Conservation (phyloP, 2,888 invertebrate genomes). For the Agonum fuliginosum region DNA sequence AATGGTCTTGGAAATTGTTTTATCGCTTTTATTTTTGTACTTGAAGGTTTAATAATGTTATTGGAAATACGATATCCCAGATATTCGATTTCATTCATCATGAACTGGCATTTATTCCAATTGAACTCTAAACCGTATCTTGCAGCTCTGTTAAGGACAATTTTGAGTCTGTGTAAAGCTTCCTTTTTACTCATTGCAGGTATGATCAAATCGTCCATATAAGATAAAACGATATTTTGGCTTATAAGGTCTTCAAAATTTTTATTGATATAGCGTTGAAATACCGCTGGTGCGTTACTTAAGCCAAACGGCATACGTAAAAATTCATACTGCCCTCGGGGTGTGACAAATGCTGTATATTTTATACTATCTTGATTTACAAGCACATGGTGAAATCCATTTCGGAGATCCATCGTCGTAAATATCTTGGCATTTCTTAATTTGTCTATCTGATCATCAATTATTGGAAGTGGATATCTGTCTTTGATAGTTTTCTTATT, state of each 20-base stretch:
- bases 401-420: conserved; percentile 62
- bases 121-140: no score
- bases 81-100: no score
- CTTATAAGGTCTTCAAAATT: conserved; percentile 63
- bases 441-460: conserved; percentile 62
- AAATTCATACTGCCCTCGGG: conserved; percentile 67
- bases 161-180: conserved; percentile 63
- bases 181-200: conserved; percentile 48
- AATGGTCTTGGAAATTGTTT: no score
- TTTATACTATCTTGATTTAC: conserved; percentile 62
- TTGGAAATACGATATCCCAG: no score
- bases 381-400: conserved; percentile 65
- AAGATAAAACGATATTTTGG: conserved; percentile 54
- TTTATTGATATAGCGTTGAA: conserved; percentile 64
- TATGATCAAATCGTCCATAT: conserved; percentile 63
- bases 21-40: no score
- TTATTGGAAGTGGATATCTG: conserved; percentile 60
- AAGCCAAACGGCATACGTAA: conserved; percentile 67
- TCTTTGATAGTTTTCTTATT: conserved; percentile 62
- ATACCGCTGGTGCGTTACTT: conserved; percentile 66
- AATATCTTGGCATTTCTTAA: conserved; percentile 57
- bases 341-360: conserved; percentile 67
- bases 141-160: no score
- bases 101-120: no score
- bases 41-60: no score